Evolutionary conservation across 2,797 vertebrate genomes (phyloP), one percentile per base, ranked within the genome.

Genomic region (Iguana delicatissima): DNA sequence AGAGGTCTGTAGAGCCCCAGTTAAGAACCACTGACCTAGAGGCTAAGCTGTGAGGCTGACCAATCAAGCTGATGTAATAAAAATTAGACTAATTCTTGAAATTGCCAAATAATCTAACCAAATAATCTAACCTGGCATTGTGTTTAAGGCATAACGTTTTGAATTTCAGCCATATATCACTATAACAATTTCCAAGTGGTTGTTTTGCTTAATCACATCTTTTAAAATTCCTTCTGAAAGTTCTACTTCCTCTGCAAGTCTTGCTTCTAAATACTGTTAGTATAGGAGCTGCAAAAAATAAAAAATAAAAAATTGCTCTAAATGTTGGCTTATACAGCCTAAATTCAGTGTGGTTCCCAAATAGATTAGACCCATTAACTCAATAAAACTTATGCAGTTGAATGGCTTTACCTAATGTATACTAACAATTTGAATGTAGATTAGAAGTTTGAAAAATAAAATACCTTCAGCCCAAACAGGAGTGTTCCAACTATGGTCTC

Each of bases 241-340:
- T 18, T 38, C 38, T 3, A 50, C 9, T 80, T 64, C 38, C 42
- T 88, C 38, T 69, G 1, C 5, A 42, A n/a, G 29, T 55, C 67
- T 74, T 57, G 3, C n/a, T 85, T 46, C 84, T 46, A 73, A 80
- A 80, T 77, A 14, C 13, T 89, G 32, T 79, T 87, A 87, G 32
- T 14, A 87, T 35, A 46, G 20, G 20, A 24, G 29, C 50, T 6
- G 32, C 32, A n/a, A 35, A 46, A 46, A 46, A n/a, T n/a, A n/a
- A n/a, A 42, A 42, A 42, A 42, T 2, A 42, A 46, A 46, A 46
- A 46, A 38, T 22, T 42, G 9, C 16, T n/a, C 22, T 76, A 20
- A 74, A 76, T 24, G 20, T 24, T 64, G 62, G 20, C 62, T 64
- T 64, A 64, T 24, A 64, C 22, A 64, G 20, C 22, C 22, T 64